These are phyloP conservation scores for Mormyrus lacerda DNA, from an alignment of 2,113 vertebrate genomes.

Conservation along the genomic window DNA sequence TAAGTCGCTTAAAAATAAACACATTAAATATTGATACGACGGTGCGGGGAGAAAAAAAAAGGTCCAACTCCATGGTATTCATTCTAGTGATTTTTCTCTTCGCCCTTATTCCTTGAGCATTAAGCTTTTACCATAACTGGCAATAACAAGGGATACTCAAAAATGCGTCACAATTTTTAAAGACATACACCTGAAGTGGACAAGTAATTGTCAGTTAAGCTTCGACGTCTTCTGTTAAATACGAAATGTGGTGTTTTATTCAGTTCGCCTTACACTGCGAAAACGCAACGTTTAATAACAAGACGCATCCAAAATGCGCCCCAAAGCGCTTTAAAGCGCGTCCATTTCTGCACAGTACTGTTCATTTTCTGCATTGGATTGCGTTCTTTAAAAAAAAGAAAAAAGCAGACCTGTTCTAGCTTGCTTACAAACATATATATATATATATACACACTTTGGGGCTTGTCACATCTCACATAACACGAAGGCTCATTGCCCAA, in stretches of 20 bases:
- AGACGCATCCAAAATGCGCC: not conserved
- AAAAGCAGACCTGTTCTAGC: not conserved
- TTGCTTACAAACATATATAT: not conserved
- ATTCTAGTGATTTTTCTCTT: not conserved
- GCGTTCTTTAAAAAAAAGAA: not conserved
- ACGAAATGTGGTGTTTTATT: not conserved
- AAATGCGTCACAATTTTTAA: not conserved
- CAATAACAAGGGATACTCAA: not conserved
- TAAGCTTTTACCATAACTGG: not conserved
- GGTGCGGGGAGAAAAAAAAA: not conserved
- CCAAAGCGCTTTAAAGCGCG: not conserved
- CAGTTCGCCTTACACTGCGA: not conserved
- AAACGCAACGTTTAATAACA: not conserved
- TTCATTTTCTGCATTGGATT: not conserved
- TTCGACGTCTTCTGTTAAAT: not conserved
- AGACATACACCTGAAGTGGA: not conserved
- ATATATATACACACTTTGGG: not conserved
- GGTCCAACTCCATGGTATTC: not conserved
- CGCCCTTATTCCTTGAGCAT: not conserved
- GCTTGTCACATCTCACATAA: constrained; percentile 4
- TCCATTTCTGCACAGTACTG: not conserved
- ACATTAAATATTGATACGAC: not conserved
- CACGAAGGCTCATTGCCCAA: not conserved
- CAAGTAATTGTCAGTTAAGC: not conserved
- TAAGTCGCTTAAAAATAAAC: not conserved